Base-by-base conservation (phyloP, 2,113 vertebrate species). In the Notothenia rossii region DNA sequence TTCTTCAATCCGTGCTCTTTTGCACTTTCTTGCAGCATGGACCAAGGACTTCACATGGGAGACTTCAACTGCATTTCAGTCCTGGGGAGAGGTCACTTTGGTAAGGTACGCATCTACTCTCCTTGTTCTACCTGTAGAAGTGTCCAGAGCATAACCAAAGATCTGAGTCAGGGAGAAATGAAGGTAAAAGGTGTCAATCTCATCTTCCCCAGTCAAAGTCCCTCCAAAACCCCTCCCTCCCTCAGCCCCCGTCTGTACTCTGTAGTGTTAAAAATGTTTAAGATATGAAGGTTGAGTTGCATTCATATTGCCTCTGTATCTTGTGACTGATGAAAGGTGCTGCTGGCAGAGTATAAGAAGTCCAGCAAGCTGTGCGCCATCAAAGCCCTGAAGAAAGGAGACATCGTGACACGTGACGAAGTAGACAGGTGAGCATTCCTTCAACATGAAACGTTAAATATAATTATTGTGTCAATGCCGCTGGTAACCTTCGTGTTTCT, bases 71-170 rank as follows among this genome's bases (percentile, higher is more conserved):
- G 96, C 76, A 72, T 99, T 3, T 96, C 98, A 0, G 93, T 99
- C 73, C 78, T 99, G 86, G 98, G 98, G 68, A 94, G 96, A 79
- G 98, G 98, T 53, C 98, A 99, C 89, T 99, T 99, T 64, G 98
- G 98, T 89, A 99, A 99, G 97, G 98, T 99, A 69, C 1, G 5
- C 9, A 48, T 56, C 14, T 11, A 1, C 18, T 22, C 12, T 49
- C 25, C 9, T 22, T 55, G 12, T 10, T 64, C 12, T 65, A 45
- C 20, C 40, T 55, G 59, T 46, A 4, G 51, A 66, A n/a, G n/a
- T 36, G n/a, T 51, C 46, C 51, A 11, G 14, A 0, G 49, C 43
- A 20, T 7, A 10, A 10, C 49, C 13, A 1, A 0, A 17, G 2
- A 4, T 13, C 14, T 66, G 10, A 18, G 22, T 33, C 18, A 50